Conservation (phyloP, 2,888 invertebrate species). For the Rutpela maculata region DNA sequence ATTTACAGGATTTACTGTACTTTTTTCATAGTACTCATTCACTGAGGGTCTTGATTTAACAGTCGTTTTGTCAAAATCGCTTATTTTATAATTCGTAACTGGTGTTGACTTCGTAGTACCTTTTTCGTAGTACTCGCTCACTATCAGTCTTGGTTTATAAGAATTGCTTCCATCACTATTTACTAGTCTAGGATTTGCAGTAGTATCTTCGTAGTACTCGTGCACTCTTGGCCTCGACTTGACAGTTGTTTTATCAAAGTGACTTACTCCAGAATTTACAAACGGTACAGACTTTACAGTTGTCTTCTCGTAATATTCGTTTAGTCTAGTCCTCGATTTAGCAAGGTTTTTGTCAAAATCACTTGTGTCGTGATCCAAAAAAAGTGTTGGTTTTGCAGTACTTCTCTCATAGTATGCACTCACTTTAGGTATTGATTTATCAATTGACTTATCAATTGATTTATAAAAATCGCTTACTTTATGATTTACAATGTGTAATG, state of each 20-base stretch:
- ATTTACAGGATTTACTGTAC: conserved; percentile 4
- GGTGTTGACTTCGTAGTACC: conserved; percentile 2
- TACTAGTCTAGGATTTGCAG: background rate
- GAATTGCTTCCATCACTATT: background rate
- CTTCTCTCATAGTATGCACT: conserved; percentile 27
- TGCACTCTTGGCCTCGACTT: background rate
- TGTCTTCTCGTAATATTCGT: conserved; percentile 1
- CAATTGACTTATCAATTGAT: conserved; percentile 8
- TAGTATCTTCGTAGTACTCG: background rate
- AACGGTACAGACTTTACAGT: conserved; percentile 26
- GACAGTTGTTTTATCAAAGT: background rate
- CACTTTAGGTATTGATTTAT: conserved; percentile 18
- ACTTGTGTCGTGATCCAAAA: background rate
- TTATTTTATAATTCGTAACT: background rate
- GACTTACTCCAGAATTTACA: background rate
- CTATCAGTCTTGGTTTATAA: background rate
- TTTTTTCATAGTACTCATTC: conserved; percentile 14
- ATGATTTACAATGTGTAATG: background rate
- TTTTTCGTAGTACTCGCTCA: conserved; percentile 6
- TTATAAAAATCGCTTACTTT: background rate
- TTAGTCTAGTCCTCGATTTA: background rate
- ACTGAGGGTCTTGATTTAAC: background rate
- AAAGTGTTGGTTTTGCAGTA: conserved; percentile 37
- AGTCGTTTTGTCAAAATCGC: background rate
- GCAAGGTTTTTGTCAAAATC: background rate